A percentile compares a stretch with the other conserved stretches of the same genome.
Evolutionary conservation across 2,113 vertebrate genomes (phyloP).

Genomic region (Excalfactoria chinensis): DNA sequence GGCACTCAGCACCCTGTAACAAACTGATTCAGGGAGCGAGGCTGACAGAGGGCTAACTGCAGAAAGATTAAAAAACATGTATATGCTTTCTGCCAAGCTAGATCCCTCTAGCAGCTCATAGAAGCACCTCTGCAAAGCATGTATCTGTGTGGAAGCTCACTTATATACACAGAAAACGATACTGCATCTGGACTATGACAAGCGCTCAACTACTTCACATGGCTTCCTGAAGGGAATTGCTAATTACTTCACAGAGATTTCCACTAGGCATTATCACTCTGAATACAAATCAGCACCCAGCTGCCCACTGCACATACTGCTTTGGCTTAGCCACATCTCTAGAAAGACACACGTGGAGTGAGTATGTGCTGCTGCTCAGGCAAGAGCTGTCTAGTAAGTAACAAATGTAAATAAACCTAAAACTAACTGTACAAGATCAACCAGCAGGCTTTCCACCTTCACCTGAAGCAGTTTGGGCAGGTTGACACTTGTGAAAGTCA

Average conservation of each 20-base stretch:
- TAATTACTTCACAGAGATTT: neutral
- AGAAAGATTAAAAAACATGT: neutral
- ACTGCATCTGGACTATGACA: neutral
- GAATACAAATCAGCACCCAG: neutral
- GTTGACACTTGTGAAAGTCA: neutral
- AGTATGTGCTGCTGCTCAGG: no score
- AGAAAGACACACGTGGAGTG: neutral
- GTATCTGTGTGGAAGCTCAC: accelerated
- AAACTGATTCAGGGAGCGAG: neutral
- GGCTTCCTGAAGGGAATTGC: neutral
- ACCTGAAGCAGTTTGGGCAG: neutral
- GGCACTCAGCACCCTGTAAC: neutral
- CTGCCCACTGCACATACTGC: accelerated
- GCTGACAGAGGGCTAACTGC: neutral
- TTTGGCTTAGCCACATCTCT: neutral
- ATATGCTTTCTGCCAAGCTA: neutral
- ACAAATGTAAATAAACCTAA: neutral
- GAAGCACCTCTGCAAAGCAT: neutral
- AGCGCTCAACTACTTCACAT: neutral
- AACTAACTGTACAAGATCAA: neutral
- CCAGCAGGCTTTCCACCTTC: neutral
- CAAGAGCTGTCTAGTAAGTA: neutral
- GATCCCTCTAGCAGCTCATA: neutral
- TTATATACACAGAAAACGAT: neutral
- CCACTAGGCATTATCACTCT: neutral